Conservation (phyloP, 1,140 invertebrate species). For the Cydia amplana region DNA sequence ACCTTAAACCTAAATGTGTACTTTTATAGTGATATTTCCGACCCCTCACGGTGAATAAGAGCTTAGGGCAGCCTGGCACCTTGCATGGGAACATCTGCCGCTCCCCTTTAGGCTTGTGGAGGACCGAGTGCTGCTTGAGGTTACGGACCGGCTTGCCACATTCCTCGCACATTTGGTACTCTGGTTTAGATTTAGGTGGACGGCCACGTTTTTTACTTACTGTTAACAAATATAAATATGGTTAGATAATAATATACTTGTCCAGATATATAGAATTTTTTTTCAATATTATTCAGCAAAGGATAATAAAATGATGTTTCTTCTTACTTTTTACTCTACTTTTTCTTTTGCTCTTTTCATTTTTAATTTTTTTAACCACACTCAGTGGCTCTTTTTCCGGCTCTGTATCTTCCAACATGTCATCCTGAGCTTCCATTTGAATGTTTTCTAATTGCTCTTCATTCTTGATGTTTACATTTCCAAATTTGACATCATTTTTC, state of each 20-base stretch:
- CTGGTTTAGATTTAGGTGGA: constrained; percentile 38
- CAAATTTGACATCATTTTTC: constrained; percentile 31
- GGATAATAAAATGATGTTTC: background rate
- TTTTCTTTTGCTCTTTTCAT: constrained; percentile 44
- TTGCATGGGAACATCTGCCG: constrained; percentile 53
- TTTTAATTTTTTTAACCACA: constrained; percentile 63
- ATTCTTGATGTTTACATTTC: background rate
- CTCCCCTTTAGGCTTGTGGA: constrained; percentile 43
- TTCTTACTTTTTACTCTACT: constrained; percentile 54
- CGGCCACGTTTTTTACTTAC: constrained; percentile 29
- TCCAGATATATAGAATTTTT: no score
- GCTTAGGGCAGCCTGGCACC: constrained; percentile 51
- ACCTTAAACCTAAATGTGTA: constrained; percentile 62
- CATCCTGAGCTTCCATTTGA: constrained; percentile 41
- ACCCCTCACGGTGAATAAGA: constrained; percentile 47
- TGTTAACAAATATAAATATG: background rate
- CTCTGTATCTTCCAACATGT: constrained; percentile 41
- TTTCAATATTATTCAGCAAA: no score
- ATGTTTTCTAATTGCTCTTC: background rate
- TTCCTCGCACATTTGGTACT: constrained; percentile 55
- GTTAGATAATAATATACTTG: background rate
- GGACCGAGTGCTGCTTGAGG: constrained; percentile 50
- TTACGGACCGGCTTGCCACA: constrained; percentile 63
- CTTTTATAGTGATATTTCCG: constrained; percentile 56
- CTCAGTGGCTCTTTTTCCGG: constrained; percentile 62